Base-by-base conservation (phyloP, 1,140 invertebrate genomes). In the Caenorhabditis remanei region DNA sequence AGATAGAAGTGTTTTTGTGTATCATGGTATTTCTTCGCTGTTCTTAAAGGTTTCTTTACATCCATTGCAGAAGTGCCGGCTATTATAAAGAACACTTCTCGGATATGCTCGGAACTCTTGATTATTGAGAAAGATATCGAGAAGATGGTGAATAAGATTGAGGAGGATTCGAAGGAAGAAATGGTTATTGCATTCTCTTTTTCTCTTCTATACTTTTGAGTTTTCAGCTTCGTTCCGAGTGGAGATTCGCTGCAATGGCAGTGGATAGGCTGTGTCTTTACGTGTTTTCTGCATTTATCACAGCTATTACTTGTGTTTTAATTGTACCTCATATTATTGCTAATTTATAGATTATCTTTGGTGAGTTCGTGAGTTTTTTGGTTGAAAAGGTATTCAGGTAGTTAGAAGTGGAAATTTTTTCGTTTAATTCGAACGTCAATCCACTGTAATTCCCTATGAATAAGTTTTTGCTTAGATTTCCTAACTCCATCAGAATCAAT, bases 251-350 rank as follows among this genome's bases (percentile, higher is more conserved):
- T 8, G 84, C 83, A 16, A 88, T 88, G 87, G 87, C 87, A 11
- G 87, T 88, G 8, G 87, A 88, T 67, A 40, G 87, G n/a, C 65
- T 88, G 14, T 88, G 87, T 67, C 87, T 88, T 55, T 88, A 88
- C 55, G 61, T 88, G n/a, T 88, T 88, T 41, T 79, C 87, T 21
- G 40, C 67, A 21, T 88, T 88, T 65, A 88, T 88, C 55, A 50
- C 71, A 7, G 43, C 82, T 9, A 87, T 84, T 53, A 88, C 87
- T 41, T 88, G 83, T 43, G 87, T 67, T 3, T 41, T 88, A 11
- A 88, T 88, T 63, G 61, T 88, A 13, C 87, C 87, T 9, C 87
- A 88, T 55, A 79, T 88, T 58, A 46, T 88, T 19, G 84, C 84
- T 13, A 79, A 79, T 24, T 19, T 79, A 13, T 79, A n/a, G 53